Conservation (phyloP, 2,113 vertebrate species). For the Opisthocomus hoazin region DNA sequence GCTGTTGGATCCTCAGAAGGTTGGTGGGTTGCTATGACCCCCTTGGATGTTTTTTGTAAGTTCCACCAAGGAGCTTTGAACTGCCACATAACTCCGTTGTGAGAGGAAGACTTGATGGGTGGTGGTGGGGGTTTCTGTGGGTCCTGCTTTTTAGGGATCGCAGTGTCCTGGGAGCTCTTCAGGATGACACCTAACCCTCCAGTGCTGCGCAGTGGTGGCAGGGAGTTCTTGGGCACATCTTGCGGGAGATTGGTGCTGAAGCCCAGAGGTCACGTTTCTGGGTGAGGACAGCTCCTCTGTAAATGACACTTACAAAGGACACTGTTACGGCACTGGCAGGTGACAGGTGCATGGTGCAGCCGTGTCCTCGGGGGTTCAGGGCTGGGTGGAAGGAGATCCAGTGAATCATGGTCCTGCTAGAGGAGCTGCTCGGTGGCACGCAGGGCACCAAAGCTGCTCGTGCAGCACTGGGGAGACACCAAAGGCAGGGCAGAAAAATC, state of each 20-base stretch:
- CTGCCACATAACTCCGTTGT: accelerated
- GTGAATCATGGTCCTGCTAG: background rate
- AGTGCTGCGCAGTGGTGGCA: accelerated
- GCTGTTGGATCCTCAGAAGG: background rate
- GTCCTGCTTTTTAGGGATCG: background rate
- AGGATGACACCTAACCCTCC: background rate
- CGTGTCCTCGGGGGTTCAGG: background rate
- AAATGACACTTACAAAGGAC: background rate
- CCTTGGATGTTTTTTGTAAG: background rate
- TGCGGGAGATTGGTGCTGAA: background rate
- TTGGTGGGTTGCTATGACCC: background rate
- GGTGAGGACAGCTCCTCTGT: background rate
- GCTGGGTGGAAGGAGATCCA: background rate
- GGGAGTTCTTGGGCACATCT: background rate
- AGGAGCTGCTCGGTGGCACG: background rate
- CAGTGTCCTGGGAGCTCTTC: background rate
- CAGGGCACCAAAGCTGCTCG: background rate
- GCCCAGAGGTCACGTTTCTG: background rate
- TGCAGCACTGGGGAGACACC: background rate
- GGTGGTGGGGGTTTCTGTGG: background rate
- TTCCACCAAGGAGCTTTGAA: background rate
- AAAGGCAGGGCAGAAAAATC: background rate
- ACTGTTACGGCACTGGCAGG: background rate
- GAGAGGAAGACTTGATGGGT: background rate
- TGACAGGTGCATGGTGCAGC: accelerated